Evolutionary conservation across 2,797 vertebrate species (phyloP), one percentile per base, ranked within the genome.

Genomic region (Hemibagrus guttatus): DNA sequence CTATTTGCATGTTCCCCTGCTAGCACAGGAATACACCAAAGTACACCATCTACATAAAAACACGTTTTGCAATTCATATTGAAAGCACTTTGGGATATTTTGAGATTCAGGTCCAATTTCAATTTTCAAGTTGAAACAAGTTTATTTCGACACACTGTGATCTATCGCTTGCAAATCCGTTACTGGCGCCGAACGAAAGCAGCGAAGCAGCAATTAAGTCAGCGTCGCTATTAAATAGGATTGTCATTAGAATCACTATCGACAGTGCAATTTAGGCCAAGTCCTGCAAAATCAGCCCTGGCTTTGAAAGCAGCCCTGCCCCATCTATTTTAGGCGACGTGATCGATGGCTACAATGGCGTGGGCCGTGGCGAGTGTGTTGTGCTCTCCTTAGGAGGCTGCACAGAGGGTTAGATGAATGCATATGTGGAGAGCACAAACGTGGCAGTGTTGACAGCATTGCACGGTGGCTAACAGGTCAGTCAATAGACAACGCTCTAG

Each of bases 401-500:
- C 16, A 49, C 78, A 5, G 31, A 28, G 35, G n/a, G 54, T 26
- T 39, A 49, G 81, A n/a, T 2, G 39, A 56, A 69, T 68, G 85
- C 46, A 39, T 83, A 72, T 83, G 85, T 56, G 81, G 59, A 78
- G n/a, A 46, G 46, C 72, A 78, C 80, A 19, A 61, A 21, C 28
- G 54, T 61, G 83, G 31, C 28, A 39, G 69, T 76, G 80, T 83
- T 76, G 85, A 86, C 85, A 83, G 80, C 81, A n/a, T 76, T 39
- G 59, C 61, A 28, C 69, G 4, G 69, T 17, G 28, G 85, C 85
- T 76, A 86, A 86, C 80, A 49, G 85, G 80, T 52, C 80, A 72
- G 68, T 86, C 85, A 23, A 86, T 86, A 83, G 71, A 14, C 31
- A 83, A 74, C 69, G 69, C 80, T 83, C 71, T 72, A 83, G 69